A percentile compares a stretch with the other conserved stretches of the same genome.
phyloP scores from a whole-genome alignment of 2,797 vertebrate species.

The Tinamus major region DNA sequence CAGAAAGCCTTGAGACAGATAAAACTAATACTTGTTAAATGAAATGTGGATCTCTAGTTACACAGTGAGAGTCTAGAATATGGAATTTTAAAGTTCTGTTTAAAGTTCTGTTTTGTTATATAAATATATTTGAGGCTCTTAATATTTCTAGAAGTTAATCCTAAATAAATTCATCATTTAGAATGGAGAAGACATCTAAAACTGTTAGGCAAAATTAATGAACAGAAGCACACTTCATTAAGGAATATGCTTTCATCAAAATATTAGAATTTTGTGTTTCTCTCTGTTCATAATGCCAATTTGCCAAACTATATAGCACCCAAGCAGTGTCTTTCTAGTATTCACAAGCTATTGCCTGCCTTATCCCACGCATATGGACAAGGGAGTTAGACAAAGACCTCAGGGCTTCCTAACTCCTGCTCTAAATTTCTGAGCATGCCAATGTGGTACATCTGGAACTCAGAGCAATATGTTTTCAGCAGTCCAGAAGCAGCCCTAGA shows the following conservation, averaged over 20 bases:
- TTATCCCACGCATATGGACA: neutral
- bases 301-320: neutral
- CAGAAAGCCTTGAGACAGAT: neutral
- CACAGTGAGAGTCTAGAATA: neutral
- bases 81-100: neutral
- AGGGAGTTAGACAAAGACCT: neutral
- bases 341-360: neutral
- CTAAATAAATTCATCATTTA: neutral
- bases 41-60: neutral
- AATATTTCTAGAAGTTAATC: neutral
- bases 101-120: neutral
- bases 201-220: neutral
- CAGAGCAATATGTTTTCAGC: neutral
- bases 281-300: neutral
- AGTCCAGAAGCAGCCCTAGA: neutral
- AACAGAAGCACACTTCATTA: neutral
- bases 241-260: neutral
- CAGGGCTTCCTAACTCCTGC: neutral
- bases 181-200: neutral
- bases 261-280: neutral
- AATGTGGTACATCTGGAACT: neutral
- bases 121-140: neutral
- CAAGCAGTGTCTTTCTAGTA: neutral
- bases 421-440: neutral
- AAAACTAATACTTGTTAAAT: neutral